Percentiles rank a stretch among this genome's conserved stretches.
These are phyloP conservation scores for Laupala kohalensis DNA, from an alignment of 1,140 invertebrate genomes.

Conservation along the genomic window DNA sequence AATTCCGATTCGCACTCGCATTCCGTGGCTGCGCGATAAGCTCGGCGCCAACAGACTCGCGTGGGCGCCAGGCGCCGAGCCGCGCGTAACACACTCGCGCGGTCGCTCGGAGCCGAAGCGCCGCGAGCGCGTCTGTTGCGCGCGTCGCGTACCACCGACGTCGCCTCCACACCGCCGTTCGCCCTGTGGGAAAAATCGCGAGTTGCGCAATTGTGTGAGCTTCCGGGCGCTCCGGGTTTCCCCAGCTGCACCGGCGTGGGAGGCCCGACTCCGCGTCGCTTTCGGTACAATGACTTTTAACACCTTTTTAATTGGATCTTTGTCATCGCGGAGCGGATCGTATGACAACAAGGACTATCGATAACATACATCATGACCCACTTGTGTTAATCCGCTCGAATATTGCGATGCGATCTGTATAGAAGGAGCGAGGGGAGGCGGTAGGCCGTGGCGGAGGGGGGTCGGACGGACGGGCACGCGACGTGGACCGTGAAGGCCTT, in stretches of 20 bases:
- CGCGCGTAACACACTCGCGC: too few relatives aligned
- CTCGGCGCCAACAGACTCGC: too few relatives aligned
- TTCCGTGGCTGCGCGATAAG: too few relatives aligned
- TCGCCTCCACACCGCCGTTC: neutral
- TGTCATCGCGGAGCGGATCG: neutral
- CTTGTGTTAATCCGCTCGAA: neutral
- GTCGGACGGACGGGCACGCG: too few relatives aligned
- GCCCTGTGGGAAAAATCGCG: neutral
- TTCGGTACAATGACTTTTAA: conserved; percentile 9
- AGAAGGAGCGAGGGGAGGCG: too few relatives aligned
- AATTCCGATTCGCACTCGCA: too few relatives aligned
- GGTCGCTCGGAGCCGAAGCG: too few relatives aligned
- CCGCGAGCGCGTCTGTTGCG: neutral
- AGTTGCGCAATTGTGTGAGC: neutral
- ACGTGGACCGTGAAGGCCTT: too few relatives aligned
- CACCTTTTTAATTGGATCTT: conserved; percentile 11
- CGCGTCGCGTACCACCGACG: neutral
- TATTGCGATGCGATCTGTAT: too few relatives aligned
- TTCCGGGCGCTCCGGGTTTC: neutral
- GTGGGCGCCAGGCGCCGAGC: too few relatives aligned
- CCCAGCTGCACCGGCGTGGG: neutral
- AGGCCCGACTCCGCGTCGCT: neutral
- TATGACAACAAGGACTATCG: conserved; percentile 1
- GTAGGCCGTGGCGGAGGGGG: too few relatives aligned
- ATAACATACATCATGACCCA: conserved; percentile 7